A percentile compares a stretch with the other conserved stretches of the same genome.
phyloP scores from a whole-genome alignment of 2,888 invertebrate species.

The Parascotia fuliginaria region DNA sequence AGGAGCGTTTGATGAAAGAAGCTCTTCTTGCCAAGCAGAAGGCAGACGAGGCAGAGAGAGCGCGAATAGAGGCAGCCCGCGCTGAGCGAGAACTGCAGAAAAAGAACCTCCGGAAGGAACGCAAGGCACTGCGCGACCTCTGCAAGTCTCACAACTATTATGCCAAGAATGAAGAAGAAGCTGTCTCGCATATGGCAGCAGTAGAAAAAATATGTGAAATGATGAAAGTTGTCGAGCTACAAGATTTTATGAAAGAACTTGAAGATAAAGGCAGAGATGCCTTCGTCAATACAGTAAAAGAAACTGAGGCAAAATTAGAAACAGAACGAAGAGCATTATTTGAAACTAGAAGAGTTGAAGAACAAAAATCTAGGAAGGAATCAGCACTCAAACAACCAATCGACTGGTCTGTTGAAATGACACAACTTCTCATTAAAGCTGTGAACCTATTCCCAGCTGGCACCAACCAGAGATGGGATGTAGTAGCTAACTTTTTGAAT shows the following conservation, averaged over 20 bases:
- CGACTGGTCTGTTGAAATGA: slow-evolving; percentile 94
- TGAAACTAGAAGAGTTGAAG: slow-evolving; percentile 80
- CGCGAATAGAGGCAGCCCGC: slow-evolving; percentile 92
- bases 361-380: slow-evolving; percentile 74
- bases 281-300: slow-evolving; percentile 88
- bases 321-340: slow-evolving; percentile 89
- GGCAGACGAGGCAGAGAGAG: slow-evolving; percentile 92
- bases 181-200: slow-evolving; percentile 94
- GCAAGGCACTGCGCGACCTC: slow-evolving; percentile 91
- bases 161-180: slow-evolving; percentile 88
- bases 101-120: slow-evolving; percentile 94
- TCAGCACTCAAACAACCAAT: slow-evolving; percentile 77
- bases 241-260: slow-evolving; percentile 90
- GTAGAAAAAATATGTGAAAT: slow-evolving; percentile 96
- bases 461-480: slow-evolving; percentile 97
- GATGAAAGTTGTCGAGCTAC: slow-evolving; percentile 89
- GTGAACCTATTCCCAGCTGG: slow-evolving; percentile 98
- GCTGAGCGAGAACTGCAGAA: slow-evolving; percentile 95
- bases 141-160: slow-evolving; percentile 95
- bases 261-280: slow-evolving; percentile 87
- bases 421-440: slow-evolving; percentile 97
- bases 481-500: slow-evolving; percentile 97
- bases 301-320: slow-evolving; percentile 91
- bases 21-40: slow-evolving; percentile 91
- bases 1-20: slow-evolving; percentile 91